Percentiles rank a stretch among this genome's conserved stretches.
Conservation (phyloP, 1,140 invertebrate genomes). For the Macrobrachium rosenbergii region DNA sequence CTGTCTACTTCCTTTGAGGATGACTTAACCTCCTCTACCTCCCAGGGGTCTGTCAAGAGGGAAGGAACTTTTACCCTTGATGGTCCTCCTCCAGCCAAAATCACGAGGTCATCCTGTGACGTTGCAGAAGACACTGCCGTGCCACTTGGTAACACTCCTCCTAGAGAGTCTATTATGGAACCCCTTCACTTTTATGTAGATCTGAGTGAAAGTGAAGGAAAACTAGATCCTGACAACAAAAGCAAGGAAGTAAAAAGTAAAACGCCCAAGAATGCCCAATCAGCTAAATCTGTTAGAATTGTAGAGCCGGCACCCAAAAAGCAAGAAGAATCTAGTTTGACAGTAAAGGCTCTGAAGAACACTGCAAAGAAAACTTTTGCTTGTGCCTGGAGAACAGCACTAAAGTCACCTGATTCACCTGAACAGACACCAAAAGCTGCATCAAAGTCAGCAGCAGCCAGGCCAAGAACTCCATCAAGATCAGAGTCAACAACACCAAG, state of each 20-base stretch:
- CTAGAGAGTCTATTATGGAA: slow-evolving; percentile 38
- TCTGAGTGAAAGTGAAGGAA: not conserved
- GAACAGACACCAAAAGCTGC: slow-evolving; percentile 9
- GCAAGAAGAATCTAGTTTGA: slow-evolving; percentile 1
- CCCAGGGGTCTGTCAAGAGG: slow-evolving; percentile 40
- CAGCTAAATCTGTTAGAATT: not conserved
- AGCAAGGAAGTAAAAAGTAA: not conserved
- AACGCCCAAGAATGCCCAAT: not conserved
- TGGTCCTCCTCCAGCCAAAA: slow-evolving; percentile 58
- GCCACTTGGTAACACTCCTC: not conserved
- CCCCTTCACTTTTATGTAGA: slow-evolving; percentile 46
- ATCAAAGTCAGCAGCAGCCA: not conserved
- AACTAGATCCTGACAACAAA: not conserved
- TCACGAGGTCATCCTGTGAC: slow-evolving; percentile 55
- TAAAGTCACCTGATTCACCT: slow-evolving; percentile 34
- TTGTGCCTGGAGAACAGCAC: slow-evolving; percentile 38
- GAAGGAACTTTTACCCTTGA: slow-evolving; percentile 57
- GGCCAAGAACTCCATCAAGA: no score
- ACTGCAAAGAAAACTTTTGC: slow-evolving; percentile 51
- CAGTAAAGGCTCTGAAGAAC: slow-evolving; percentile 35
- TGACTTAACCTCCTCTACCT: slow-evolving; percentile 24
- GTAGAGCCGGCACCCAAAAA: not conserved
- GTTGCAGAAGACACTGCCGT: slow-evolving; percentile 20
- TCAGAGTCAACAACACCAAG: not conserved
- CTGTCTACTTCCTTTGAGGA: not conserved